Conservation (phyloP, 2,113 vertebrate genomes). For the Pao palembangensis region DNA sequence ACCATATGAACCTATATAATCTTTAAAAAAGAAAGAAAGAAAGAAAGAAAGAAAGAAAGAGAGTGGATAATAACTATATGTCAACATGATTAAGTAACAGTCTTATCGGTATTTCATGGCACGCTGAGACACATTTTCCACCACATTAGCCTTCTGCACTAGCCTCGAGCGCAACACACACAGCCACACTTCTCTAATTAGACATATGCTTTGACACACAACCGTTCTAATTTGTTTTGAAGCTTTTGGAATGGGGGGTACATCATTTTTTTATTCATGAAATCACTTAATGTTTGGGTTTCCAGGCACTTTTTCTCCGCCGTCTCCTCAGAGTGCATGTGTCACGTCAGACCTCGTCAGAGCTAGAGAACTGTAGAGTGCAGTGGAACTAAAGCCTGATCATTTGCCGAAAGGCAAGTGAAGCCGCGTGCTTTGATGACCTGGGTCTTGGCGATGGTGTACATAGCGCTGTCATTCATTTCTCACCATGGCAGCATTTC, state of each 20-base stretch:
- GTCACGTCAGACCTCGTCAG: constrained; percentile 9
- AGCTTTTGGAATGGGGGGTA: constrained; percentile 41
- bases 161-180: constrained; percentile 57
- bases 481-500: too few species aligned
- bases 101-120: constrained; percentile 71
- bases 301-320: constrained; percentile 1
- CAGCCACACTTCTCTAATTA: constrained; percentile 57
- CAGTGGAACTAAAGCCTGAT: too few species aligned
- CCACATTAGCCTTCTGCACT: constrained; percentile 70
- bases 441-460: background rate
- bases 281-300: constrained; percentile 23
- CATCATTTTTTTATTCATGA: constrained; percentile 33
- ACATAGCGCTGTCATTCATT: too few species aligned
- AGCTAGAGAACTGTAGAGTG: background rate
- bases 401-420: too few species aligned
- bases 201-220: constrained; percentile 67
- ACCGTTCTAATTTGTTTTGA: constrained; percentile 61
- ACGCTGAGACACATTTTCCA: constrained; percentile 69
- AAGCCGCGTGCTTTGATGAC: background rate
- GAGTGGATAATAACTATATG: constrained; percentile 34
- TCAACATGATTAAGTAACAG: constrained; percentile 68
- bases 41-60: background rate
- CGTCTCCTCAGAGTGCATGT: background rate
- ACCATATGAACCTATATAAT: too few species aligned
- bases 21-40: background rate